Evolutionary conservation across 2,888 invertebrate species (phyloP).

Genomic region (Phoenoteleia sp.): DNA sequence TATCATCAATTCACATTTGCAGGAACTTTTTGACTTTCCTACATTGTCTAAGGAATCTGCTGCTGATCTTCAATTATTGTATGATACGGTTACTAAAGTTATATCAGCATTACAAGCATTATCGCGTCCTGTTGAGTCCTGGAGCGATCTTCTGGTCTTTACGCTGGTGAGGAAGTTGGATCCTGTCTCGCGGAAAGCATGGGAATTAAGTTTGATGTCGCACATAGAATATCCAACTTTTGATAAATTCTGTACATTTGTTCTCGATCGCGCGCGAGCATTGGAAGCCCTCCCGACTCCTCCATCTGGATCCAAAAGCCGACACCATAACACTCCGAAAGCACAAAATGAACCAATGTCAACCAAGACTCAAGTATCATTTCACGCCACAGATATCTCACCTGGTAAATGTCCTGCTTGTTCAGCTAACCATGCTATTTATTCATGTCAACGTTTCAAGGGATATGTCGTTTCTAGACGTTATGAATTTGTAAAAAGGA

Average conservation of each 20-base stretch:
- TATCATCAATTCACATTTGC: neutral
- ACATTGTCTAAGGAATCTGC: neutral
- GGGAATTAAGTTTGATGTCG: neutral
- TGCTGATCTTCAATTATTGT: neutral
- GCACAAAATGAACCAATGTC: too few relatives aligned
- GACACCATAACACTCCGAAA: too few relatives aligned
- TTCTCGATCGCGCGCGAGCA: neutral
- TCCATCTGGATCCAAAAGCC: too few relatives aligned
- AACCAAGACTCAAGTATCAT: too few relatives aligned
- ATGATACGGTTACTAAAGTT: neutral
- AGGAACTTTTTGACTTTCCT: neutral
- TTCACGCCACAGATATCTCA: too few relatives aligned
- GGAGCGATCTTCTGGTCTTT: neutral
- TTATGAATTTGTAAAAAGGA: slow-evolving; percentile 4
- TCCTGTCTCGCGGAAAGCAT: neutral
- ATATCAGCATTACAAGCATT: neutral
- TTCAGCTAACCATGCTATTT: neutral
- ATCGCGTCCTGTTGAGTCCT: neutral
- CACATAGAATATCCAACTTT: neutral
- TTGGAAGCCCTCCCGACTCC: neutral
- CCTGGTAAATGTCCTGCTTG: neutral
- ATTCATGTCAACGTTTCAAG: neutral
- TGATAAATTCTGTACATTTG: neutral
- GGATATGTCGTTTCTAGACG: neutral
- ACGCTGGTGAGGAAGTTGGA: slow-evolving; percentile 4